Conservation (phyloP, 2,888 invertebrate genomes). For the Nysson spinosus region DNA sequence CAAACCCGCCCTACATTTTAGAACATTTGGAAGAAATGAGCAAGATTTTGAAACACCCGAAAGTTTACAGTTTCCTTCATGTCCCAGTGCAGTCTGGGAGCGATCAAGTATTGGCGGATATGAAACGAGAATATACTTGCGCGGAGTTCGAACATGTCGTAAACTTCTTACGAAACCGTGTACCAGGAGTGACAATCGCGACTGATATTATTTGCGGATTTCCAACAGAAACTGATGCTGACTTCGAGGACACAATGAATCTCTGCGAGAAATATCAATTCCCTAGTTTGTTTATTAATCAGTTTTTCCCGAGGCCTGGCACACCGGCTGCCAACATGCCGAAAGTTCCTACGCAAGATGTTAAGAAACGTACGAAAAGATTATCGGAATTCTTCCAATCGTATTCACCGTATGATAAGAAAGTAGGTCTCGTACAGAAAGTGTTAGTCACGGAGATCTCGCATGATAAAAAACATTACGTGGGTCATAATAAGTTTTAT, state of each 20-base stretch:
- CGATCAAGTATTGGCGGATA: slow-evolving; percentile 94
- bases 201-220: slow-evolving; percentile 99
- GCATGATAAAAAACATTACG: slow-evolving; percentile 92
- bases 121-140: slow-evolving; percentile 97
- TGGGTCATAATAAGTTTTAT: slow-evolving; percentile 96
- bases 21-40: slow-evolving; percentile 95
- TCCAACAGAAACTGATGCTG: slow-evolving; percentile 94
- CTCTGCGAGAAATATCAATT: slow-evolving; percentile 93
- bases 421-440: slow-evolving; percentile 83
- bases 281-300: slow-evolving; percentile 97
- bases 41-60: slow-evolving; percentile 89
- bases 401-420: slow-evolving; percentile 89
- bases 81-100: slow-evolving; percentile 99
- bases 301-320: slow-evolving; percentile 97
- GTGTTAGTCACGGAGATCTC: slow-evolving; percentile 96
- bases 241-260: slow-evolving; percentile 92
- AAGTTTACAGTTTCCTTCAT: slow-evolving; percentile 97
- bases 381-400: slow-evolving; percentile 93
- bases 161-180: slow-evolving; percentile 87
- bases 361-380: slow-evolving; percentile 92
- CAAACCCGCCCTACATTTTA: slow-evolving; percentile 98
- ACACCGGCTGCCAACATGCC: slow-evolving; percentile 96
- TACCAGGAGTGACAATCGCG: slow-evolving; percentile 94
- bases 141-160: slow-evolving; percentile 94
- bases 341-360: slow-evolving; percentile 90